These are phyloP conservation scores for Karalla daura DNA, from an alignment of 2,797 vertebrate genomes.

Conservation along the genomic window DNA sequence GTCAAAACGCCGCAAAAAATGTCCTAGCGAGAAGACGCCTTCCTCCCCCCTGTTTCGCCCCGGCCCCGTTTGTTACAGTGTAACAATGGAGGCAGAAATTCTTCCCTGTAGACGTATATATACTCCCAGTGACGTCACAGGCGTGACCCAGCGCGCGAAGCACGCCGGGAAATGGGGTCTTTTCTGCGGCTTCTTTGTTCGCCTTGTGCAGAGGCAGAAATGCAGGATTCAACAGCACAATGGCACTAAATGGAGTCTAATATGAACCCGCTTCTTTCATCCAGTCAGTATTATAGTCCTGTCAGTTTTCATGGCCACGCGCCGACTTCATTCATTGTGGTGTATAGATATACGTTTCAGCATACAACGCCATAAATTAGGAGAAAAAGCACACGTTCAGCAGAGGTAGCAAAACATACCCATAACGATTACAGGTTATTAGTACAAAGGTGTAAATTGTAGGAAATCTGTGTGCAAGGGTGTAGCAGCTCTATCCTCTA, in stretches of 20 bases:
- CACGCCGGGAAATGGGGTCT: constrained; percentile 77
- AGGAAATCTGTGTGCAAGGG: too few species aligned
- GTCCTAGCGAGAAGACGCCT: constrained; percentile 64
- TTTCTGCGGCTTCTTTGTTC: constrained; percentile 57
- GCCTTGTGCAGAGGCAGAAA: neutral
- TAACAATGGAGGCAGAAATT: constrained; percentile 86
- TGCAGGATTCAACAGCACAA: neutral
- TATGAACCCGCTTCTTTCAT: neutral
- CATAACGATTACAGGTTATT: too few species aligned
- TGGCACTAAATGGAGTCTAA: neutral
- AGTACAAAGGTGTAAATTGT: too few species aligned
- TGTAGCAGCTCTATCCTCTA: too few species aligned
- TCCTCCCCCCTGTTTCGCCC: constrained; percentile 58
- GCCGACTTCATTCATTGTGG: too few species aligned
- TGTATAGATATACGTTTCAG: too few species aligned
- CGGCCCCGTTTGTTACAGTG: constrained; percentile 82
- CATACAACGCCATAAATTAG: too few species aligned
- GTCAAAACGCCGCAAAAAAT: constrained; percentile 50
- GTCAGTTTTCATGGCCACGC: constrained; percentile 40
- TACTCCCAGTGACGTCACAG: constrained; percentile 82
- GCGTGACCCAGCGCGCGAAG: constrained; percentile 43
- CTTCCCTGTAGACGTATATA: constrained; percentile 78
- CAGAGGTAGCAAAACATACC: too few species aligned
- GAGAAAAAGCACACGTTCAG: too few species aligned
- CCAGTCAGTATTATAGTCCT: neutral